Percentiles rank a stretch among this genome's conserved stretches.
Conservation (phyloP, 2,797 vertebrate genomes). For the Danio tinwini region DNA sequence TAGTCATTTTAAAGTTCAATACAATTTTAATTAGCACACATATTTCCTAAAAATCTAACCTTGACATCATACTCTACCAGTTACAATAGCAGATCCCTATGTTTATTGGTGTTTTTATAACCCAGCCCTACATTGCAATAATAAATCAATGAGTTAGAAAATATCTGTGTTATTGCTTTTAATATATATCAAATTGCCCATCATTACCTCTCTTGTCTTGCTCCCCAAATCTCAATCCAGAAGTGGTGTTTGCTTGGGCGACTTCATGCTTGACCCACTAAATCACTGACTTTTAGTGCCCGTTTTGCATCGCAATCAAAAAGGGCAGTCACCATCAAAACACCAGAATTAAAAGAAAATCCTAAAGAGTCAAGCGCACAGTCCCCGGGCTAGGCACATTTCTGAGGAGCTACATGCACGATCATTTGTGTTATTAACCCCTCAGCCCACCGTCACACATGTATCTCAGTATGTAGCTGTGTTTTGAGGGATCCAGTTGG, state of each 20-base stretch:
- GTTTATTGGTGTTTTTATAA: too few species aligned
- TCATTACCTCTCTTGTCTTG: slow-evolving; percentile 48
- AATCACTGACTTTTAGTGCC: slow-evolving; percentile 24
- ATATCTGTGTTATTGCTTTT: background rate
- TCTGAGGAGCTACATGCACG: slow-evolving; percentile 84
- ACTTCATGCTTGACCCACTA: slow-evolving; percentile 74
- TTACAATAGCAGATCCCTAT: too few species aligned
- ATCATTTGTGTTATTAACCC: slow-evolving; percentile 40
- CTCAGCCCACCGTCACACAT: slow-evolving; percentile 48
- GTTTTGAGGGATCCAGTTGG: slow-evolving; percentile 5
- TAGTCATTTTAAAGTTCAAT: too few species aligned
- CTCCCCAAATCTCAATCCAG: slow-evolving; percentile 80
- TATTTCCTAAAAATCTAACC: too few species aligned
- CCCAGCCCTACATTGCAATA: too few species aligned
- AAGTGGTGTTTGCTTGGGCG: slow-evolving; percentile 80
- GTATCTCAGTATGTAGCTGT: slow-evolving; percentile 57
- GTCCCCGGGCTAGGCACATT: slow-evolving; percentile 34
- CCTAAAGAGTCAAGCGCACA: slow-evolving; percentile 51
- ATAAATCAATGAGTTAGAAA: background rate
- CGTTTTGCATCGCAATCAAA: slow-evolving; percentile 12
- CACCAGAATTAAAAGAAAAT: slow-evolving; percentile 43
- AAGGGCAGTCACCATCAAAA: slow-evolving; percentile 56
- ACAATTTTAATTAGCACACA: too few species aligned
- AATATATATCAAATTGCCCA: background rate
- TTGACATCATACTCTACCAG: too few species aligned